Conservation (phyloP, 2,888 invertebrate species). For the Scelioninae gen. 1 region DNA sequence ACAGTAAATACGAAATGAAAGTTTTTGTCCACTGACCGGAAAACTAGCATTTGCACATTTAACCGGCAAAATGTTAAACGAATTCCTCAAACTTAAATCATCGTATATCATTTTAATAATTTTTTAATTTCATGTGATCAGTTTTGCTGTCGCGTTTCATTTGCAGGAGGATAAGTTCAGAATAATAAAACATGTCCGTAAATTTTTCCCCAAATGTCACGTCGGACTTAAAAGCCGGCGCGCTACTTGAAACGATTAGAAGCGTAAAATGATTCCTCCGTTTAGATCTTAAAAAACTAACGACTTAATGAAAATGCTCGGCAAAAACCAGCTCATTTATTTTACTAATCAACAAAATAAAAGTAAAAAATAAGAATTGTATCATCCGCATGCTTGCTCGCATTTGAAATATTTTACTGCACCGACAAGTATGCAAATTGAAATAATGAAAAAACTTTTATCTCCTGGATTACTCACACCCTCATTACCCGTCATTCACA, state of each 20-base stretch:
- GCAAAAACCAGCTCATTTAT: background rate
- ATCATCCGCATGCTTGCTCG: background rate
- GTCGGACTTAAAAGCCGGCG: constrained; percentile 16
- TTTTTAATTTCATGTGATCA: constrained; percentile 21
- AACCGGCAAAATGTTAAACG: constrained; percentile 37
- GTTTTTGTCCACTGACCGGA: constrained; percentile 44
- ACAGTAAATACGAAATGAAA: constrained; percentile 54
- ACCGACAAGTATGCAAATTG: constrained; percentile 8
- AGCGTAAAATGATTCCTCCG: background rate
- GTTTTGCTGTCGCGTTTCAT: background rate
- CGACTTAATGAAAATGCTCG: background rate
- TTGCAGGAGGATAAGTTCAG: too few species aligned
- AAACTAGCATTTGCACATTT: constrained; percentile 46
- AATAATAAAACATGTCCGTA: too few species aligned
- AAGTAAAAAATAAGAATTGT: background rate
- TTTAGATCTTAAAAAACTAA: background rate
- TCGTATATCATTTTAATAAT: constrained; percentile 22
- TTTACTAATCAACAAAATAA: background rate
- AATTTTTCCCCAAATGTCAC: too few species aligned
- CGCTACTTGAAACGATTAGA: constrained; percentile 30
- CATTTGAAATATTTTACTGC: background rate
- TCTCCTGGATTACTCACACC: constrained; percentile 12
- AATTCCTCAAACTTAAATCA: constrained; percentile 24
- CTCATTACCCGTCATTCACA: constrained; percentile 10
- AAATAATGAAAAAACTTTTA: constrained; percentile 29